Percentiles rank a stretch among this genome's conserved stretches.
phyloP scores from a whole-genome alignment of 1,140 invertebrate genomes.

The Drosophila parabipectinata region DNA sequence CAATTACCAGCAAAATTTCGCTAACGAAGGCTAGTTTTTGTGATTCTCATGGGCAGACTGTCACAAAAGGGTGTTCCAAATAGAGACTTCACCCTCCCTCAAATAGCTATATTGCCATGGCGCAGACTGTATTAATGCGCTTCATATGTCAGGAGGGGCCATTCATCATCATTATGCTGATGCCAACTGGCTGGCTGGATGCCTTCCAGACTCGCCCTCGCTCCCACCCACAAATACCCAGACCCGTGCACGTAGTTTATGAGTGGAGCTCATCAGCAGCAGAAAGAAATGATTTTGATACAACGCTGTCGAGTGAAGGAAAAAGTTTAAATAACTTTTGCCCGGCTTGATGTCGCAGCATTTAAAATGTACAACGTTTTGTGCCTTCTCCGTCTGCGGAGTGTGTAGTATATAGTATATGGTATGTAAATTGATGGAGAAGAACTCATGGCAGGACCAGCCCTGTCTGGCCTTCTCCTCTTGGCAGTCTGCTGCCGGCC shows the following conservation, averaged over 20 bases:
- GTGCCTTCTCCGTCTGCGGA: not conserved
- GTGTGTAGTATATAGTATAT: not conserved
- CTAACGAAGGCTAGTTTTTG: slow-evolving; percentile 19
- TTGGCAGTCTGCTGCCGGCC: slow-evolving; percentile 17
- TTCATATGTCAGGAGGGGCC: slow-evolving; percentile 49
- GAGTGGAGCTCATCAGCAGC: slow-evolving; percentile 52
- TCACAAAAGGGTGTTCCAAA: slow-evolving; percentile 9
- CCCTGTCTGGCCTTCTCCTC: slow-evolving; percentile 17
- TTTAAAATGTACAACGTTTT: slow-evolving; percentile 55
- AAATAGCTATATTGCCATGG: slow-evolving; percentile 7
- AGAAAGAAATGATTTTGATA: slow-evolving; percentile 42
- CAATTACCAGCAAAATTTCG: slow-evolving; percentile 8
- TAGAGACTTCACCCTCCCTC: not conserved
- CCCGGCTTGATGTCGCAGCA: slow-evolving; percentile 49
- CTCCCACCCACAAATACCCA: slow-evolving; percentile 6
- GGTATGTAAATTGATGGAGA: slow-evolving; percentile 42
- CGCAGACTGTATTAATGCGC: slow-evolving; percentile 55
- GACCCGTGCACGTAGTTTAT: slow-evolving; percentile 30
- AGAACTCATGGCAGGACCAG: not conserved
- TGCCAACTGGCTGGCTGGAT: slow-evolving; percentile 49
- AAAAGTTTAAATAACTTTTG: slow-evolving; percentile 63
- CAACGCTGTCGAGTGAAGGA: slow-evolving; percentile 13
- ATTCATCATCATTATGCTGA: slow-evolving; percentile 63
- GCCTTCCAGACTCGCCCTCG: slow-evolving; percentile 30
- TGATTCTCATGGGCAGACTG: slow-evolving; percentile 27